These are phyloP conservation scores for Microplitis manilae DNA, from an alignment of 2,888 invertebrate genomes.

Conservation along the genomic window DNA sequence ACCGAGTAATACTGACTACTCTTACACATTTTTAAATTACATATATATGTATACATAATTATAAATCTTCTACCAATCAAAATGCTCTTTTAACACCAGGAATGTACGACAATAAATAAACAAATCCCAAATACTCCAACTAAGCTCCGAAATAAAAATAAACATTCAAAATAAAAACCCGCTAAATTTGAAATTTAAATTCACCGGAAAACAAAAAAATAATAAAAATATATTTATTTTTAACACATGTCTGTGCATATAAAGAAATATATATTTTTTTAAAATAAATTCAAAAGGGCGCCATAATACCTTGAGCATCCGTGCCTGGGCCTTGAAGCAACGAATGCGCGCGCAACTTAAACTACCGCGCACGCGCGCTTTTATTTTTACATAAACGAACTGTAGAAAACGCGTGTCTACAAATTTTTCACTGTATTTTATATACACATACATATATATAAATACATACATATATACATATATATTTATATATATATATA, in stretches of 20 bases:
- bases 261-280: not conserved
- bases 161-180: not conserved
- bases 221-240: no score
- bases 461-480: slow-evolving; percentile 21
- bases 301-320: slow-evolving; percentile 33
- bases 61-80: not conserved
- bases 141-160: not conserved
- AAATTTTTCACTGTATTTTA: slow-evolving; percentile 26
- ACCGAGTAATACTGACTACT: not conserved
- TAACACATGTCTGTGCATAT: no score
- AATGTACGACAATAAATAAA: not conserved
- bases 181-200: not conserved
- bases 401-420: slow-evolving; percentile 35
- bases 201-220: not conserved
- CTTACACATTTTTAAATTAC: not conserved
- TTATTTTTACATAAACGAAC: slow-evolving; percentile 9
- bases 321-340: slow-evolving; percentile 34
- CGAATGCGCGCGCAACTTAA: slow-evolving; percentile 21
- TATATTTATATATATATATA: slow-evolving; percentile 8
- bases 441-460: slow-evolving; percentile 5
- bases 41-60: not conserved
- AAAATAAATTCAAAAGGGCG: slow-evolving; percentile 8
- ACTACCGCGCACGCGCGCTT: slow-evolving; percentile 2
- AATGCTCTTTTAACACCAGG: not conserved
- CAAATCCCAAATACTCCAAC: not conserved